Percentiles rank a stretch among this genome's conserved stretches.
phyloP scores from a whole-genome alignment of 1,140 invertebrate genomes.

The Mesaphorura yosii region DNA sequence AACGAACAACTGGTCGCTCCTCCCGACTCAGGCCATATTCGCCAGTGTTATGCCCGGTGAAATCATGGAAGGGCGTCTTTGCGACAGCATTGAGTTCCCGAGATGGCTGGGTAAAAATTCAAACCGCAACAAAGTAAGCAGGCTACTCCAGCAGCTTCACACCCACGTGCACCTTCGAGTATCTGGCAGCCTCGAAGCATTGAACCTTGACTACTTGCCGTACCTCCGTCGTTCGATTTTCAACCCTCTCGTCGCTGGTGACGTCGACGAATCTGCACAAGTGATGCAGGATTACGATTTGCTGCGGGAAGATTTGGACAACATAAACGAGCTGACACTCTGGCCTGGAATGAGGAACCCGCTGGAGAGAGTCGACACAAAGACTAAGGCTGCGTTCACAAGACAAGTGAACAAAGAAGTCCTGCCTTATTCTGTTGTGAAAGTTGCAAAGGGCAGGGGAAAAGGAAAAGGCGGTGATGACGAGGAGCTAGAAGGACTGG shows the following conservation, averaged over 20 bases:
- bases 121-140: constrained; percentile 60
- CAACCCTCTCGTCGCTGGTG: constrained; percentile 56
- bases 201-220: constrained; percentile 71
- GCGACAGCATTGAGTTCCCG: constrained; percentile 76
- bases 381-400: constrained; percentile 88
- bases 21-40: constrained; percentile 83
- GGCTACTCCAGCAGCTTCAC: constrained; percentile 70
- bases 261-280: constrained; percentile 57
- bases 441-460: constrained; percentile 41
- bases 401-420: constrained; percentile 77
- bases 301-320: constrained; percentile 80
- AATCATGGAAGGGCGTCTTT: constrained; percentile 63
- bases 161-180: constrained; percentile 57
- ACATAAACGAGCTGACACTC: constrained; percentile 65
- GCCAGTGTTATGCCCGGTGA: constrained; percentile 81
- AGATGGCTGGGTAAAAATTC: constrained; percentile 94
- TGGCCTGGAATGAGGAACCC: constrained; percentile 70
- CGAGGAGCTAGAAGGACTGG: constrained; percentile 41
- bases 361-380: constrained; percentile 60
- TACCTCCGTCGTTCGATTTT: constrained; percentile 58
- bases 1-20: constrained; percentile 70
- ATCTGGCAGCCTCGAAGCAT: constrained; percentile 59
- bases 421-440: constrained; percentile 53
- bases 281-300: constrained; percentile 70
- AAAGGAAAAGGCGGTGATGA: constrained; percentile 36